Evolutionary conservation across 2,888 invertebrate genomes (phyloP), one percentile per base, ranked within the genome.

Genomic region (Beris morrisii): DNA sequence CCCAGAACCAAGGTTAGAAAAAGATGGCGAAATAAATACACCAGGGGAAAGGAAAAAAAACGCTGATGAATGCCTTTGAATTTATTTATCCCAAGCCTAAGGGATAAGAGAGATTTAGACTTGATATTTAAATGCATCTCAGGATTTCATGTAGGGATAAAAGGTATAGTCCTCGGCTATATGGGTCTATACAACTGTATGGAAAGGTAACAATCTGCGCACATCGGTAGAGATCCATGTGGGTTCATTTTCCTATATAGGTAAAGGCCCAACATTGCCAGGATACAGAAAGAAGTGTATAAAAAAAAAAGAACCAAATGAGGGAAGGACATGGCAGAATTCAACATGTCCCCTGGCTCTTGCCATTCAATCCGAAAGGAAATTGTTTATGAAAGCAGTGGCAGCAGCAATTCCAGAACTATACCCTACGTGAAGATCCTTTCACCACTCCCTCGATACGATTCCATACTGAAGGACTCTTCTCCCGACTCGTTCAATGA

Each of bases 51-150:
- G 43, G 4, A 32, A 15, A n/a, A 56, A 56, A 56, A 38, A 56
- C 57, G 45, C 45, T 57, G 57, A 57, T 57, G 57, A 57, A 57
- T 43, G 45, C 57, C 38, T 44, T 57, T 57, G 57, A 57, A 57
- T 57, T 57, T 57, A 57, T 45, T 57, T 45, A 57, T 57, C 57
- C 45, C 31, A 45, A 57, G 57, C 57, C 57, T 57, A 44, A 44
- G 57, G 57, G 50, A 50, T 50, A 50, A 50, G 50, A 38, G 38
- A 38, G 38, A 9, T 38, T 38, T 31, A 44, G n/a, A 11, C 56
- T 28, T 54, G 57, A 57, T 57, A 56, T 57, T 57, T 57, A 57
- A 57, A 57, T 57, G 57, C 57, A 57, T 57, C 57, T 57, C 57
- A 57, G 44, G 57, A 57, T 57, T 57, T 22, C 44, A 57, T 57